Evolutionary conservation across 2,113 vertebrate genomes (phyloP).

Genomic region (Pygathrix nemaeus): DNA sequence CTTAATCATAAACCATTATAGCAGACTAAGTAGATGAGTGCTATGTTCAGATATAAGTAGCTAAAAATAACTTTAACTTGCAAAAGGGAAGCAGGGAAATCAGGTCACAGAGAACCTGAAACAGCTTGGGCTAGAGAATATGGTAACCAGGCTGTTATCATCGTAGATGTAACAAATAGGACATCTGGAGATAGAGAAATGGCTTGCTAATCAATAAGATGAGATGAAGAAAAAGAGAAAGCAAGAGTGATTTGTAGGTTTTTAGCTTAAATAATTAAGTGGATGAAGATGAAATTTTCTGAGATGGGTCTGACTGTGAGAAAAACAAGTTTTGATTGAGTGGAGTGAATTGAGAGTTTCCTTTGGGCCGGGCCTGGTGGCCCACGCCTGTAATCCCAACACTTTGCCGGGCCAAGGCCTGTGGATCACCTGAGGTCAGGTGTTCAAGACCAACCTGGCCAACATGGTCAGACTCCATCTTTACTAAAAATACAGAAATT

Average conservation of each 20-base stretch:
- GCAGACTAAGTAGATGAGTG: background rate
- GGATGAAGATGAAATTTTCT: background rate
- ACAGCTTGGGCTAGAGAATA: background rate
- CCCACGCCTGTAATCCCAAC: too few species aligned
- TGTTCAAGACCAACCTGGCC: background rate
- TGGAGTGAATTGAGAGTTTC: background rate
- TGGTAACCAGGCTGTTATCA: background rate
- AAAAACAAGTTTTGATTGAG: background rate
- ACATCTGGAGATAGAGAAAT: background rate
- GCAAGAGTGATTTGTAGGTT: background rate
- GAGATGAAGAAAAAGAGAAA: background rate
- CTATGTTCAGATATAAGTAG: background rate
- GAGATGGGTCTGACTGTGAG: background rate
- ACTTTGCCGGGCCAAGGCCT: too few species aligned
- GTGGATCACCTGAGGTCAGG: too few species aligned
- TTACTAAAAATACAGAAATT: background rate
- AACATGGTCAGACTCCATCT: background rate
- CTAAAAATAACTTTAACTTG: slow-evolving; percentile 10
- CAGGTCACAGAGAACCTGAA: background rate
- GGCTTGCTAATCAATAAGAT: background rate
- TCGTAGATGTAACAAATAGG: background rate
- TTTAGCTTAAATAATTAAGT: background rate
- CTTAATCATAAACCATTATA: slow-evolving; percentile 10
- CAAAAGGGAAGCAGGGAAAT: background rate
- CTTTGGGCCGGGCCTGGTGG: background rate